Percentiles rank a stretch among this genome's conserved stretches.
These are phyloP conservation scores for Pseudomyrmex cubaensis DNA, from an alignment of 1,140 invertebrate species.

Conservation along the genomic window DNA sequence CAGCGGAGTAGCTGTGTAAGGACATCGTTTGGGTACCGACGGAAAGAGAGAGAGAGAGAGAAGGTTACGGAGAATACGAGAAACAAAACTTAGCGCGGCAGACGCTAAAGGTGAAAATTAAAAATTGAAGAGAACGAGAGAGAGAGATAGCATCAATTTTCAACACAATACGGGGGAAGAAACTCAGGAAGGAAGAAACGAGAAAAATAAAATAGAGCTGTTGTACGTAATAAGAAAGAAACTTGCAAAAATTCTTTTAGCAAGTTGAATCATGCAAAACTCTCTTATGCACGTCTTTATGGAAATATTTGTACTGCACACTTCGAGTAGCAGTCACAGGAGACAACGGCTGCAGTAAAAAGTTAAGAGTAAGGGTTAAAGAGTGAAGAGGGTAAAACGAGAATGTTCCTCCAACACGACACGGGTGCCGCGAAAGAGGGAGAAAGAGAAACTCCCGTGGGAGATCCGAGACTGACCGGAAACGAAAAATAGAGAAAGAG, in stretches of 20 bases:
- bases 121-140: neutral
- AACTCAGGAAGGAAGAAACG: neutral
- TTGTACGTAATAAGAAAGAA: conserved; percentile 1
- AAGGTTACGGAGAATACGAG: neutral
- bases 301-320: neutral
- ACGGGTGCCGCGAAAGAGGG: neutral
- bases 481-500: conserved; percentile 44
- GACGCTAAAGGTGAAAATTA: neutral
- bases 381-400: conserved; percentile 17
- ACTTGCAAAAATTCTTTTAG: neutral
- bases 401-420: conserved; percentile 30
- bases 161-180: no score
- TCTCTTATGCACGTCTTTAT: neutral
- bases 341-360: neutral
- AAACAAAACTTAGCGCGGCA: conserved; percentile 9
- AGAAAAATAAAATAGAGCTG: neutral
- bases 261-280: neutral
- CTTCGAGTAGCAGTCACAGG: neutral
- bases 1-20: conserved; percentile 38
- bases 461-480: conserved; percentile 37
- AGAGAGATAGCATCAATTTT: no score
- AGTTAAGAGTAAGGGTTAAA: conserved; percentile 45
- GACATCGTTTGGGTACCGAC: conserved; percentile 50
- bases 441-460: neutral
- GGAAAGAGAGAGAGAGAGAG: neutral